Evolutionary conservation across 1,140 invertebrate genomes (phyloP).

Genomic region (Phymorhynchus buccinoides): DNA sequence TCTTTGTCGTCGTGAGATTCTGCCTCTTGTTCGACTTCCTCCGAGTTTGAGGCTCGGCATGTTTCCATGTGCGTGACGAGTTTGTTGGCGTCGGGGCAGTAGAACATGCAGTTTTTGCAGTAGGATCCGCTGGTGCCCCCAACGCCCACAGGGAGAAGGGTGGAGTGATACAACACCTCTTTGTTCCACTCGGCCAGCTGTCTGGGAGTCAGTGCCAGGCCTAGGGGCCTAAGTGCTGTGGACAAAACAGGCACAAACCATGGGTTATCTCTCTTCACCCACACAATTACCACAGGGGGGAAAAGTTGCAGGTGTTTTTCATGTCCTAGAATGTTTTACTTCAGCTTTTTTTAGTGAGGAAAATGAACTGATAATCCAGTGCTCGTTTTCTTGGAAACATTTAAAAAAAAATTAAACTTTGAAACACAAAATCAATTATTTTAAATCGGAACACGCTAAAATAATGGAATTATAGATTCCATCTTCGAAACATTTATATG

Average conservation of each 20-base stretch:
- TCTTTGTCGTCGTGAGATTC: not conserved
- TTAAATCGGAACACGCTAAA: too few species aligned
- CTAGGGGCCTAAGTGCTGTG: not conserved
- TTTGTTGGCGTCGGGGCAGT: not conserved
- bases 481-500: too few species aligned
- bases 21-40: not conserved
- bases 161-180: not conserved
- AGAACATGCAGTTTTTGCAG: conserved; percentile 37
- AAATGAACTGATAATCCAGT: too few species aligned
- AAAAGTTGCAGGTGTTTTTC: not conserved
- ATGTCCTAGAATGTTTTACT: too few species aligned
- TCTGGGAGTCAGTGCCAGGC: not conserved
- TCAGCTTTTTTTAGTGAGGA: too few species aligned
- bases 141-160: not conserved
- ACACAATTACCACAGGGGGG: not conserved
- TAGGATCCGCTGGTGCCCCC: not conserved
- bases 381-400: not conserved
- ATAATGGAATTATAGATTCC: too few species aligned
- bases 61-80: not conserved
- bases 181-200: not conserved
- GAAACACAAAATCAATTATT: too few species aligned
- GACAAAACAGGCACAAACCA: conserved; percentile 12
- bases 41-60: not conserved
- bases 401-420: not conserved
- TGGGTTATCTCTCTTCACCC: not conserved